A percentile compares a stretch with the other conserved stretches of the same genome.
Conservation (phyloP, 2,113 vertebrate species). For the Mirounga angustirostris region DNA sequence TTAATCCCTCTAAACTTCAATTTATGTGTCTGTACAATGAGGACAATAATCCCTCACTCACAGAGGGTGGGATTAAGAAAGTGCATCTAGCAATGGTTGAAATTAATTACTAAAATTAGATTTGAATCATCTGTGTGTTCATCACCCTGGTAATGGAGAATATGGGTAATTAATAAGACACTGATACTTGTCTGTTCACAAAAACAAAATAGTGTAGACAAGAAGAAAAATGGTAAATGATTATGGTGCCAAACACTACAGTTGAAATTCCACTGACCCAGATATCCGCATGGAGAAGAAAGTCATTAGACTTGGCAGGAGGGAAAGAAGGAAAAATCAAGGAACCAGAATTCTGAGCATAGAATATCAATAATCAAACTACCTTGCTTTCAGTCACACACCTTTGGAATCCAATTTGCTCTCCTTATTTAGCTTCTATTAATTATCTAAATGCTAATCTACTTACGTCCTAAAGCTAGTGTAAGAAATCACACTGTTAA, state of each 20-base stretch:
- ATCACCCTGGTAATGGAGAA: not conserved
- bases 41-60: not conserved
- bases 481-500: not conserved
- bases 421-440: slow-evolving; percentile 19
- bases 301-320: not conserved
- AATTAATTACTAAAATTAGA: slow-evolving; percentile 36
- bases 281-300: not conserved
- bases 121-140: not conserved
- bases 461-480: not conserved
- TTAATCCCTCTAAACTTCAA: not conserved
- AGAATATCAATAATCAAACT: not conserved
- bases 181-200: not conserved
- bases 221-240: not conserved
- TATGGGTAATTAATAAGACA: not conserved
- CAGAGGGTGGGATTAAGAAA: not conserved
- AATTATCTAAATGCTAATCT: not conserved
- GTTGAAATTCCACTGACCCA: not conserved
- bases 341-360: not conserved
- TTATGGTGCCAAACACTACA: not conserved
- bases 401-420: not conserved
- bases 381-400: not conserved
- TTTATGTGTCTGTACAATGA: not conserved
- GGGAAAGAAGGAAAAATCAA: not conserved
- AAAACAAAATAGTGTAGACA: not conserved
- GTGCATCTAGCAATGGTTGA: not conserved